A percentile compares a stretch with the other conserved stretches of the same genome.
These are phyloP conservation scores for Empidonax traillii DNA, from an alignment of 2,113 vertebrate species.

Conservation along the genomic window DNA sequence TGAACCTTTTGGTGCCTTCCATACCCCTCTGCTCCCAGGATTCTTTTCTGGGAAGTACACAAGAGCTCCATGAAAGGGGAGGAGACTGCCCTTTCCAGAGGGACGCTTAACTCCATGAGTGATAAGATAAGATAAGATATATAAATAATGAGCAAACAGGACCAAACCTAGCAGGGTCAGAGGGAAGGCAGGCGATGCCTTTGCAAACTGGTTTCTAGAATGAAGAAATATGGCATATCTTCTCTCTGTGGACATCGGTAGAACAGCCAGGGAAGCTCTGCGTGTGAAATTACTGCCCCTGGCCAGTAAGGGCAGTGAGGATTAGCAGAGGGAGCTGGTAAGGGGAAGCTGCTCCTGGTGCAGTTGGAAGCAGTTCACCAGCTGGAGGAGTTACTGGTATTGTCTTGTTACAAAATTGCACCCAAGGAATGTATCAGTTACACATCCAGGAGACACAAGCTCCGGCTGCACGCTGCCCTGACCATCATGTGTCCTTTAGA, in stretches of 20 bases:
- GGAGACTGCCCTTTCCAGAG: background rate
- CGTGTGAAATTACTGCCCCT: background rate
- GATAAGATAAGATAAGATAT: background rate
- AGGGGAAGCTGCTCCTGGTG: background rate
- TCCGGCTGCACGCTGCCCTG: background rate
- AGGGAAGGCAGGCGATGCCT: background rate
- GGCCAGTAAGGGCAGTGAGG: background rate
- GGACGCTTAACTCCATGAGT: background rate
- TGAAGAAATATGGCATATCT: background rate
- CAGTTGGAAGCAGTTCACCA: background rate
- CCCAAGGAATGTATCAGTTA: background rate
- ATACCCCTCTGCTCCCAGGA: background rate
- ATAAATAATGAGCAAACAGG: background rate
- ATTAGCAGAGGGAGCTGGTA: background rate
- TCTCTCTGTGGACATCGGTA: background rate
- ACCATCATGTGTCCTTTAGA: fast-evolving
- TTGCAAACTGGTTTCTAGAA: background rate
- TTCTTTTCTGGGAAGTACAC: background rate
- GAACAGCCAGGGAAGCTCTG: background rate
- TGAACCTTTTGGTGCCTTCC: background rate
- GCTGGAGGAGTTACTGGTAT: background rate
- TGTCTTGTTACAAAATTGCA: background rate
- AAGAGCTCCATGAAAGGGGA: background rate
- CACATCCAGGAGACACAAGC: fast-evolving
- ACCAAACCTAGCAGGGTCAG: background rate